phyloP scores from a whole-genome alignment of 1,140 invertebrate genomes.

The Drosophila burlai region DNA sequence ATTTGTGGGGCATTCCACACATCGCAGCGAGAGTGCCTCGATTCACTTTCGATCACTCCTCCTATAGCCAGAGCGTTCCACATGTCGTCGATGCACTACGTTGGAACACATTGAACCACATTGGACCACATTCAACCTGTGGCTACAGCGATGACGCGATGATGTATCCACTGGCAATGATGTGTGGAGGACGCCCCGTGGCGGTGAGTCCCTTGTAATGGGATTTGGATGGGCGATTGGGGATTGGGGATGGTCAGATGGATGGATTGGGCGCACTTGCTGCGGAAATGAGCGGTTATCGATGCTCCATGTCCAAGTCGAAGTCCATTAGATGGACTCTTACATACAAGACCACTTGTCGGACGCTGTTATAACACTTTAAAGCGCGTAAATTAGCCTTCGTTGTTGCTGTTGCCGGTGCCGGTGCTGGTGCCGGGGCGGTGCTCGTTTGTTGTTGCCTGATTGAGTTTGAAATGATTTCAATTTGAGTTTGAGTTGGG shows the following conservation, averaged over 20 bases:
- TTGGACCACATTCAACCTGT: neutral
- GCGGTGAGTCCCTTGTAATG: conserved; percentile 57
- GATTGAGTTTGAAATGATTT: conserved; percentile 74
- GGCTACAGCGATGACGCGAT: neutral
- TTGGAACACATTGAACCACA: neutral
- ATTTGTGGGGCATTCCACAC: conserved; percentile 24
- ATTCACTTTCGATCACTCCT: conserved; percentile 70
- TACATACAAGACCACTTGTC: conserved; percentile 37
- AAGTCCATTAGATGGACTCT: conserved; percentile 47
- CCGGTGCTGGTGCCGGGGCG: conserved; percentile 2
- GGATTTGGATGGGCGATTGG: conserved; percentile 40
- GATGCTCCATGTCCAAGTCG: conserved; percentile 8
- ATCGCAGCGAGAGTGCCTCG: conserved; percentile 44
- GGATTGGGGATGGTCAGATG: conserved; percentile 25
- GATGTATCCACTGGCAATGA: conserved; percentile 10
- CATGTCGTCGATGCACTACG: conserved; percentile 36
- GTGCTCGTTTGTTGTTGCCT: conserved; percentile 39
- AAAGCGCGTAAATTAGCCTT: conserved; percentile 72
- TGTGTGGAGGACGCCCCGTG: conserved; percentile 43
- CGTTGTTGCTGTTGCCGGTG: neutral
- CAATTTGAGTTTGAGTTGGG: conserved; percentile 54
- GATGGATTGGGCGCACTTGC: conserved; percentile 44
- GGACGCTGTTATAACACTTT: conserved; percentile 70
- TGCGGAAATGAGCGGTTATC: conserved; percentile 74
- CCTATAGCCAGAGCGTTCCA: conserved; percentile 23